phyloP scores from a whole-genome alignment of 2,113 vertebrate species.

The Siniperca knerii region DNA sequence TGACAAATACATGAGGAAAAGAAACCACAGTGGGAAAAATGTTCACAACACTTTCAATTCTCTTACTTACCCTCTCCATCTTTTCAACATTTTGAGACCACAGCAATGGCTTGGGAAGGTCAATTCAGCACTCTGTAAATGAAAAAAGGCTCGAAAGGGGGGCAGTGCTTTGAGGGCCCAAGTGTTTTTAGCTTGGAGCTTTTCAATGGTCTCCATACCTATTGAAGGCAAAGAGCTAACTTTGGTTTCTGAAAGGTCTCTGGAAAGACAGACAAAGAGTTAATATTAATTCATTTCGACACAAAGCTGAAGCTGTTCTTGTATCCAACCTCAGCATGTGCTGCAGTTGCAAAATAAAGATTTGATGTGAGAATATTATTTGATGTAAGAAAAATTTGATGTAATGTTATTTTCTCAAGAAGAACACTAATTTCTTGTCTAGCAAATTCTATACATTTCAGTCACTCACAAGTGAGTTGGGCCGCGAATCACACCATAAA shows the following conservation, averaged over 20 bases:
- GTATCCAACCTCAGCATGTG: not conserved
- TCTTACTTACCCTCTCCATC: constrained; percentile 86
- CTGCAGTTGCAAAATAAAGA: not conserved
- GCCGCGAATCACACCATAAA: constrained; percentile 87
- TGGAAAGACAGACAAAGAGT: constrained; percentile 66
- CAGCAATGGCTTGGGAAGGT: constrained; percentile 95
- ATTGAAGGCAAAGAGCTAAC: constrained; percentile 86
- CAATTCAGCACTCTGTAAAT: constrained; percentile 88
- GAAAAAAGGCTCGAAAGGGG: constrained; percentile 86
- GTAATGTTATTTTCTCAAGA: not conserved
- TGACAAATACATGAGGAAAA: not conserved
- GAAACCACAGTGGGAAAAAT: constrained; percentile 2
- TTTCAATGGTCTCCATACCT: constrained; percentile 88
- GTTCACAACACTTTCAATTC: constrained; percentile 12
- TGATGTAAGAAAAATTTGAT: not conserved
- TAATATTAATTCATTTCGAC: not conserved
- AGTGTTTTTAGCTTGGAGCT: constrained; percentile 86
- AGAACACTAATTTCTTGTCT: not conserved
- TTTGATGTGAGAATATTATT: not conserved
- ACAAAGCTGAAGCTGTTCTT: not conserved
- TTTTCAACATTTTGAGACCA: constrained; percentile 91
- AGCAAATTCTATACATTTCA: not conserved
- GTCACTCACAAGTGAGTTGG: constrained; percentile 90
- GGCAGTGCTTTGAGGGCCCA: constrained; percentile 92
- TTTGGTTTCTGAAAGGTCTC: constrained; percentile 90